Conservation (phyloP, 1,140 invertebrate species). For the Lepeophtheirus salmonis region DNA sequence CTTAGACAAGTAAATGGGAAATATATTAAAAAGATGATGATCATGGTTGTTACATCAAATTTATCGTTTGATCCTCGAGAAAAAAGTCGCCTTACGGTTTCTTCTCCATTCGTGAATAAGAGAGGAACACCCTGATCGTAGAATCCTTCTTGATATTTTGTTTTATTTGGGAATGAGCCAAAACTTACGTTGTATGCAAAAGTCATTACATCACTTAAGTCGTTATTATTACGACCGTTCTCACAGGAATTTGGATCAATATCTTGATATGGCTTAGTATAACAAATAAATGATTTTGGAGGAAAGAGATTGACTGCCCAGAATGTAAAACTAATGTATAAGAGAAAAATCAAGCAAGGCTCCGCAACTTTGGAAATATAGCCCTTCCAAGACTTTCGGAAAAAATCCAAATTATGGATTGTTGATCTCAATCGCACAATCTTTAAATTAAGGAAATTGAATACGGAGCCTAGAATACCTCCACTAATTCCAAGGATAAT, state of each 20-base stretch:
- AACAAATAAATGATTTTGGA: neutral
- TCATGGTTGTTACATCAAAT: constrained; percentile 27
- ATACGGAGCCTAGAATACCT: constrained; percentile 25
- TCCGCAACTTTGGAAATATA: neutral
- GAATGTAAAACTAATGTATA: neutral
- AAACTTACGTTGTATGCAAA: neutral
- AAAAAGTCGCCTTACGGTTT: constrained; percentile 28
- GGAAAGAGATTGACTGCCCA: neutral
- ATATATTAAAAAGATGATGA: constrained; percentile 25
- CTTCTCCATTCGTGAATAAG: constrained; percentile 28
- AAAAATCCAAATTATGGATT: neutral
- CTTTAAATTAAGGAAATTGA: constrained; percentile 27
- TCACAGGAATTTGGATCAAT: neutral
- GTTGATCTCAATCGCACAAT: constrained; percentile 21
- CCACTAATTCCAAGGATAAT: constrained; percentile 20
- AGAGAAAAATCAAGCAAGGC: neutral
- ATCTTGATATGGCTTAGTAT: neutral
- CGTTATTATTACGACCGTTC: neutral
- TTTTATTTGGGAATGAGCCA: neutral
- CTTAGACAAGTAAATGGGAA: constrained; percentile 28
- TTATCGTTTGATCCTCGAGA: constrained; percentile 28
- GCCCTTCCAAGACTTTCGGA: neutral
- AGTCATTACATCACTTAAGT: neutral
- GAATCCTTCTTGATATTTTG: constrained; percentile 2
- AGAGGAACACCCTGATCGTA: constrained; percentile 27